Percentiles rank a stretch among this genome's conserved stretches.
phyloP scores from a whole-genome alignment of 1,140 invertebrate species.

The Neotoxoptera formosana region DNA sequence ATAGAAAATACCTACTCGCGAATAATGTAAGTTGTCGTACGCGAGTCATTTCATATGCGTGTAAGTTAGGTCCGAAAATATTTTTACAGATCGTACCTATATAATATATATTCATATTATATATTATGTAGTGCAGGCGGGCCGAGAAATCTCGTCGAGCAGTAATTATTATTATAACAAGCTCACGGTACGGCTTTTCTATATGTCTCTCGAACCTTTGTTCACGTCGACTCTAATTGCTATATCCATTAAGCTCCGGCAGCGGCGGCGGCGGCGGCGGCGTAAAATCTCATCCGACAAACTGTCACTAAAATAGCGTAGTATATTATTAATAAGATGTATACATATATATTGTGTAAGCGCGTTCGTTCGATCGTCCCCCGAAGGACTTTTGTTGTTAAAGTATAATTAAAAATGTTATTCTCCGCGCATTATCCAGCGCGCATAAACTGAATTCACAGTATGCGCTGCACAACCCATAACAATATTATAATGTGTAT shows the following conservation, averaged over 20 bases:
- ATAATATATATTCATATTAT: neutral
- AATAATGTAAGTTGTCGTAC: neutral
- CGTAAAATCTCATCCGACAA: slow-evolving; percentile 1
- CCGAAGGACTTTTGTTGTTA: neutral
- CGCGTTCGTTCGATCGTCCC: neutral
- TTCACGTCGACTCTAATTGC: slow-evolving; percentile 36
- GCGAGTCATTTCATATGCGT: neutral
- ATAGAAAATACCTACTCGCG: neutral
- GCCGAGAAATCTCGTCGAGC: neutral
- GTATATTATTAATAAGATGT: neutral
- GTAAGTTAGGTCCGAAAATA: neutral
- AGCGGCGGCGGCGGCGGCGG: neutral
- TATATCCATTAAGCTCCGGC: slow-evolving; percentile 21
- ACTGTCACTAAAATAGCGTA: slow-evolving; percentile 5
- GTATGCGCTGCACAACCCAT: neutral
- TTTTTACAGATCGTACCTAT: neutral
- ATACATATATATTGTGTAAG: neutral
- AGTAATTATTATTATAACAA: neutral
- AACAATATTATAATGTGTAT: neutral
- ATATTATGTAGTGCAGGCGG: neutral
- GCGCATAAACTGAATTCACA: neutral
- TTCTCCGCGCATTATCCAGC: neutral
- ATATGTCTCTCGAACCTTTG: neutral
- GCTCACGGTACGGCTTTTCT: neutral
- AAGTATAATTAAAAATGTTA: slow-evolving; percentile 22